Conservation (phyloP, 2,797 vertebrate species). For the Onychomys leucogaster region DNA sequence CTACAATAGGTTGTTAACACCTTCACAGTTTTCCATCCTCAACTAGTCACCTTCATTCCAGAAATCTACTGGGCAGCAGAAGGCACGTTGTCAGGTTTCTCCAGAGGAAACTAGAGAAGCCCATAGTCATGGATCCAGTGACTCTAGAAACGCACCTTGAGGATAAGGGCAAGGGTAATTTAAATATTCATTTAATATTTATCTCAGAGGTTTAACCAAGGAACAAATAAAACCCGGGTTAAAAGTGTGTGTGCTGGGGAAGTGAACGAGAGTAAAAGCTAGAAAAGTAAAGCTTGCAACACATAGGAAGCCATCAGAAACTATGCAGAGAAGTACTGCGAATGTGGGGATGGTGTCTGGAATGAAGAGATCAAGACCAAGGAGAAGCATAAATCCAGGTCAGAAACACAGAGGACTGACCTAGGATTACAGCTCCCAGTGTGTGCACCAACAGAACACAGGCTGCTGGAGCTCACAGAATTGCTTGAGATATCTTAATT, state of each 20-base stretch:
- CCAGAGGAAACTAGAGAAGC: conserved; percentile 32
- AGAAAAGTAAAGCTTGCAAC: no score
- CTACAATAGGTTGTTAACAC: background rate
- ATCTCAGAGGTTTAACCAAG: conserved; percentile 45
- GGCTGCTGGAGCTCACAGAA: no score
- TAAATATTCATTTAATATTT: conserved; percentile 45
- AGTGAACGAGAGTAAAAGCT: no score
- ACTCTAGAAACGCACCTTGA: conserved; percentile 48
- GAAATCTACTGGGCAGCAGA: conserved; percentile 10
- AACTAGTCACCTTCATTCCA: background rate
- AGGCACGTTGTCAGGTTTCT: conserved; percentile 30
- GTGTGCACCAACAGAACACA: no score
- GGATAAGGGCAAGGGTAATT: background rate
- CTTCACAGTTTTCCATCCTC: background rate
- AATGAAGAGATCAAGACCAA: no score
- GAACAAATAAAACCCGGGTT: conserved; percentile 14
- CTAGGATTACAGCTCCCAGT: no score
- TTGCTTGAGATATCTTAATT: no score
- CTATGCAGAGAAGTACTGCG: no score
- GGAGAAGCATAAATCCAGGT: no score
- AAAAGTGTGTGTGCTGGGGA: background rate
- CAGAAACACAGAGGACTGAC: no score
- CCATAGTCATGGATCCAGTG: conserved; percentile 4
- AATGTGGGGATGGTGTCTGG: no score
- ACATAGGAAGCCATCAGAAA: no score